Evolutionary conservation across 2,113 vertebrate genomes (phyloP), one percentile per base, ranked within the genome.

Genomic region (Pseudorectes ferrugineus): DNA sequence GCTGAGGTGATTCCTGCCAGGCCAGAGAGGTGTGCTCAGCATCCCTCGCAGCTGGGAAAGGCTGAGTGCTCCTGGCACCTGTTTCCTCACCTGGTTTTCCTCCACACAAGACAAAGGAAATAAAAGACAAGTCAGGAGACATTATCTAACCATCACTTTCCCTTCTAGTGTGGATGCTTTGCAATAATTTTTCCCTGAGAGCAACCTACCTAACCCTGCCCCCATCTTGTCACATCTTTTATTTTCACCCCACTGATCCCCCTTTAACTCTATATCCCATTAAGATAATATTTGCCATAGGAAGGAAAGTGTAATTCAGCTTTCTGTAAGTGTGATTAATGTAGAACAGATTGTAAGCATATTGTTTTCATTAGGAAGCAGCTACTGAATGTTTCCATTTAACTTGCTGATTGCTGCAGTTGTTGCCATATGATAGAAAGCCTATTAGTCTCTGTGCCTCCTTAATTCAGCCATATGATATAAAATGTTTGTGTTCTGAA

Each of bases 301-400:
- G 66, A 26, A 68, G 57, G 49, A 31, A 73, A 31, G 57, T 14
- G 28, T 85, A 82, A 78, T 85, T 85, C 66, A 91, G 52, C 31
- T 40, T 29, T 89, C 61, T 85, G 70, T 45, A 75, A 68, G 28
- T 14, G 25, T 87, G 61, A 93, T 91, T 72, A 85, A 68, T 61
- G 52, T 42, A 72, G 88, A 85, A 72, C 71, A 92, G 70, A 62
- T 72, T 79, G 66, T 19, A 88, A 92, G 74, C 35, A 68, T 85
- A 33, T 83, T 83, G 68, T 86, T 93, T 92, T 63, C 59, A 63
- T 91, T 90, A 93, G 84, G 84, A 71, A 91, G 20, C 63, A 84
- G 42, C 65, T 42, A 49, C 68, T 58, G 61, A 70, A 57, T 74
- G 38, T 76, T 95, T 87, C 63, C 28, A 24, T 93, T 90, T 72